phyloP scores from a whole-genome alignment of 2,113 vertebrate species.

The Chionomys nivalis region DNA sequence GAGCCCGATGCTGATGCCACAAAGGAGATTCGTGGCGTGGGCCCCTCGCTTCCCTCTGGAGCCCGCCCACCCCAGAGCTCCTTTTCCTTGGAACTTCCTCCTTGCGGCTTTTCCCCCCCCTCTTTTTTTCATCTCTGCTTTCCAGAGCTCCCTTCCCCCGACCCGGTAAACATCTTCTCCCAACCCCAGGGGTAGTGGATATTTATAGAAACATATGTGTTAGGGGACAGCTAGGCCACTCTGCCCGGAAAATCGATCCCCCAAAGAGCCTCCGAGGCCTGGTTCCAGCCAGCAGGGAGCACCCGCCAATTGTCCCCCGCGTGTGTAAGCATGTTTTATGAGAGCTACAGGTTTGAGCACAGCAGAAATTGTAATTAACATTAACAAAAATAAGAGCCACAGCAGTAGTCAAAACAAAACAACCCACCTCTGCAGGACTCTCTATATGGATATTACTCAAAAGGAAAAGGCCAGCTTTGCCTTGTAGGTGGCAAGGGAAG shows the following conservation, averaged over 20 bases:
- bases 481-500: not conserved
- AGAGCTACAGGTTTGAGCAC: conserved; percentile 80
- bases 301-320: conserved; percentile 72
- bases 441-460: conserved; percentile 7
- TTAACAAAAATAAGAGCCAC: conserved; percentile 75
- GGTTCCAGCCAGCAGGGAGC: conserved; percentile 71
- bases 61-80: conserved; percentile 49
- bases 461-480: conserved; percentile 42
- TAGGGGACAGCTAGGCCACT: conserved; percentile 73
- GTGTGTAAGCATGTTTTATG: conserved; percentile 83
- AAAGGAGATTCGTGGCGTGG: conserved; percentile 69
- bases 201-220: conserved; percentile 85
- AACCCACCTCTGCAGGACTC: conserved; percentile 25
- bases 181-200: conserved; percentile 51
- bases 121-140: not conserved
- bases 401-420: conserved; percentile 68
- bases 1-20: conserved; percentile 63
- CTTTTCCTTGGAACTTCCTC: conserved; percentile 71
- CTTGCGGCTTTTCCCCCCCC: not conserved
- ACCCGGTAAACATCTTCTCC: conserved; percentile 54
- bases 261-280: conserved; percentile 74
- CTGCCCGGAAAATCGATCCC: conserved; percentile 76
- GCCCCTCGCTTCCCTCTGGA: conserved; percentile 64
- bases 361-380: conserved; percentile 80
- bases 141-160: conserved; percentile 16